Percentiles rank a stretch among this genome's conserved stretches.
These are phyloP conservation scores for Emesis furor DNA, from an alignment of 2,888 invertebrate species.

Conservation along the genomic window DNA sequence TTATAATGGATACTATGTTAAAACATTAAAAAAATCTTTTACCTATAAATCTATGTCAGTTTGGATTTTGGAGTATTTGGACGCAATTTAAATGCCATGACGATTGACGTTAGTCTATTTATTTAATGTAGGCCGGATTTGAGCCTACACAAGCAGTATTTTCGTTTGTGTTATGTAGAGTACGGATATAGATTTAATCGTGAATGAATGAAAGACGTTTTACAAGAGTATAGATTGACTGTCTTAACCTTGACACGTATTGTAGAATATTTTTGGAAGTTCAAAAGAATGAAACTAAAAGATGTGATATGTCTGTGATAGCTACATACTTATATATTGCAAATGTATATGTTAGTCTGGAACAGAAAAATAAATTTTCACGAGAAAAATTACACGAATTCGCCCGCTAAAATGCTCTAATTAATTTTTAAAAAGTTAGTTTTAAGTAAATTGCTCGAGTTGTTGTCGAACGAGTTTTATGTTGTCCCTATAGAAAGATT, in stretches of 20 bases:
- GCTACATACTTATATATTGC: too few species aligned
- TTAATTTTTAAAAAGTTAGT: too few species aligned
- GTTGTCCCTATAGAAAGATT: too few species aligned
- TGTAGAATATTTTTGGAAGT: background rate
- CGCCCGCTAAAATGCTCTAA: too few species aligned
- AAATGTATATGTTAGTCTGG: too few species aligned
- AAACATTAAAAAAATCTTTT: background rate
- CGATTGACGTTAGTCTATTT: background rate
- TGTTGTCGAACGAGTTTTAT: too few species aligned
- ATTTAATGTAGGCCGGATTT: background rate
- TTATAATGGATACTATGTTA: background rate
- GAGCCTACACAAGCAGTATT: background rate
- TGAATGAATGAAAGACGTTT: constrained; percentile 16
- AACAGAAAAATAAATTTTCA: too few species aligned
- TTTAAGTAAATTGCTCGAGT: too few species aligned
- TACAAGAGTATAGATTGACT: constrained; percentile 4
- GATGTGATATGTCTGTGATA: too few species aligned
- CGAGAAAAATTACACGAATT: too few species aligned
- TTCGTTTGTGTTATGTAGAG: constrained; percentile 4
- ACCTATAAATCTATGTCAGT: background rate
- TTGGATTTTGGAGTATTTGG: background rate
- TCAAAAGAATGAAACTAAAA: background rate
- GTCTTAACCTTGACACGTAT: constrained; percentile 9
- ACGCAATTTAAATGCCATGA: background rate
- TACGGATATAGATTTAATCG: constrained; percentile 9